phyloP scores from a whole-genome alignment of 1,140 invertebrate genomes.

The Cherax quadricarinatus region DNA sequence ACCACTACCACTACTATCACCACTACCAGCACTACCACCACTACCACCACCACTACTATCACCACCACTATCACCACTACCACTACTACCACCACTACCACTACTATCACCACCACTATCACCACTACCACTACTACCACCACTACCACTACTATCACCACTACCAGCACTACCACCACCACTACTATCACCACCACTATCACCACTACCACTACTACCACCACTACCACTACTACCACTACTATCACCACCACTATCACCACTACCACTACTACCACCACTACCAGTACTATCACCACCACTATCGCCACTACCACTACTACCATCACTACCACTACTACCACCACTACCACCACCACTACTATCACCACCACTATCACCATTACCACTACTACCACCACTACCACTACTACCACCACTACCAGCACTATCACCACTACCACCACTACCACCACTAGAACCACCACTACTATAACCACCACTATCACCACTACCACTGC shows the following conservation, averaged over 20 bases:
- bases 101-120: too few species aligned
- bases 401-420: neutral
- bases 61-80: neutral
- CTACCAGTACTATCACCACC: neutral
- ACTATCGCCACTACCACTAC: neutral
- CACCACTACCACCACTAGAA: too few species aligned
- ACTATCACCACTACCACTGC: neutral
- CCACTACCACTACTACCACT: neutral
- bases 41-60: neutral
- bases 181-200: too few species aligned
- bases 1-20: neutral
- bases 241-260: neutral
- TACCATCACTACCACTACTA: neutral
- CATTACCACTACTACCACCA: neutral
- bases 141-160: neutral
- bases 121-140: neutral
- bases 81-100: neutral
- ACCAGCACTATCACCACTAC: neutral
- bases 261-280: neutral
- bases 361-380: neutral
- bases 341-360: neutral
- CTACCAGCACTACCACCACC: neutral
- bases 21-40: neutral
- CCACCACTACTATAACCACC: too few species aligned
- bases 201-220: neutral